Evolutionary conservation across 2,888 invertebrate genomes (phyloP).

Genomic region (Idaea biselata): DNA sequence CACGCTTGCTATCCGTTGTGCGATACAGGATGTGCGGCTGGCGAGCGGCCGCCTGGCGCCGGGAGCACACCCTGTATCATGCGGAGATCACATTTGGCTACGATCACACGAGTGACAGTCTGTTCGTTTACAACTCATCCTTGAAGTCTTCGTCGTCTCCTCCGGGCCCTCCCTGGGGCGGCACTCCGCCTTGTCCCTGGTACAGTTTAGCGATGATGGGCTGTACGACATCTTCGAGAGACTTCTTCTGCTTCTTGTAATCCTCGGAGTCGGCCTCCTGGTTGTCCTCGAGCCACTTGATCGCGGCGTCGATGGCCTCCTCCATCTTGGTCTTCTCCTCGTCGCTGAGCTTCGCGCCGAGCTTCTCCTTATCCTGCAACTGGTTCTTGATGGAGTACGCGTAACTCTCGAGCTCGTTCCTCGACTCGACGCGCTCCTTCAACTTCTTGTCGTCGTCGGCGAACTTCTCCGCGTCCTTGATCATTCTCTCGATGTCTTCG

Average conservation of each 20-base stretch:
- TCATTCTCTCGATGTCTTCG: constrained; percentile 99
- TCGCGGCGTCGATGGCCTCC: constrained; percentile 96
- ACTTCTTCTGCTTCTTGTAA: constrained; percentile 96
- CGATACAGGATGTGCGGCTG: constrained; percentile 41
- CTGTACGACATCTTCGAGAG: constrained; percentile 96
- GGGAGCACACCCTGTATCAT: constrained; percentile 39
- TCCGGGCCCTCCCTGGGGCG: constrained; percentile 87
- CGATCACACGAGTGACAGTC: constrained; percentile 60
- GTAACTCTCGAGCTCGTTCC: constrained; percentile 98
- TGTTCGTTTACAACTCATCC: constrained; percentile 87
- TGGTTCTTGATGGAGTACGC: constrained; percentile 99
- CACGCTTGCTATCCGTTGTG: constrained; percentile 55
- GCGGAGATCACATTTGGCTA: constrained; percentile 71
- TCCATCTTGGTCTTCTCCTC: constrained; percentile 97
- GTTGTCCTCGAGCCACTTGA: constrained; percentile 98
- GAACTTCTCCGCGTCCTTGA: constrained; percentile 99
- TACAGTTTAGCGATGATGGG: constrained; percentile 99
- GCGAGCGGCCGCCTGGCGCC: constrained; percentile 19
- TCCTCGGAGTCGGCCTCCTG: constrained; percentile 95
- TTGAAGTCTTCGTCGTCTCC: constrained; percentile 89
- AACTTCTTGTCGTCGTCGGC: constrained; percentile 99
- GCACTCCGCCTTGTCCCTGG: constrained; percentile 90
- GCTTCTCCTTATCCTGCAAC: constrained; percentile 96
- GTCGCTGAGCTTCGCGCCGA: constrained; percentile 93
- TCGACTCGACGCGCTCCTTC: constrained; percentile 96